Evolutionary conservation across 2,797 vertebrate genomes (phyloP), one percentile per base, ranked within the genome.

Genomic region (Furcifer pardalis): DNA sequence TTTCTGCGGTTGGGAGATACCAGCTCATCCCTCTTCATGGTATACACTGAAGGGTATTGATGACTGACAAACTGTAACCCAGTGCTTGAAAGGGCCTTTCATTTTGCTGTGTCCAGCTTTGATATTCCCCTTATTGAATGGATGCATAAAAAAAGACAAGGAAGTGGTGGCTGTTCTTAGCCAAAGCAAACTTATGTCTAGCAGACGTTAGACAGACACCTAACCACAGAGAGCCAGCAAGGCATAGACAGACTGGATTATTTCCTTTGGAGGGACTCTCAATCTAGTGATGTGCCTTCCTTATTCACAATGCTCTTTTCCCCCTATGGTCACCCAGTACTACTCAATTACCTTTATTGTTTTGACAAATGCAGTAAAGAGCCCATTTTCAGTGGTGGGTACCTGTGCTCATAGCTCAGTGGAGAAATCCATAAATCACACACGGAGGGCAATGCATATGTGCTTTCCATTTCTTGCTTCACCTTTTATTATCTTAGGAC

Each of bases 401-500:
- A 92, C 94, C 92, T 93, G 92, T 92, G 87, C 81, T 93, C 86
- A 88, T 89, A 91, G 90, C 92, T 91, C 52, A 56, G 65, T 81
- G 44, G 89, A 91, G 91, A 91, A 92, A 88, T 82, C 83, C 85
- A 82, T 94, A 94, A 95, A 91, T 95, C 94, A 94, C 89, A 89
- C 86, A 90, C 74, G 90, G 95, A 92, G 91, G 93, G 87, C 90
- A 91, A 88, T 75, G 89, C 81, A 75, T 90, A 84, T 89, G 90
- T 94, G 92, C 87, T 94, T 95, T 91, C 89, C 92, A 90, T 94
- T 95, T 95, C 94, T 94, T 94, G 91, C 92, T 93, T 96, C 96
- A 96, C 96, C 95, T 95, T 96, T 96, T 95, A 97, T 96, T 97
- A 95, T 96, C 95, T 94, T 93, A 95, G 93, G 95, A 95, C 96